Percentiles rank a stretch among this genome's conserved stretches.
Evolutionary conservation across 2,888 invertebrate species (phyloP).

Genomic region (Pheosia gnoma): DNA sequence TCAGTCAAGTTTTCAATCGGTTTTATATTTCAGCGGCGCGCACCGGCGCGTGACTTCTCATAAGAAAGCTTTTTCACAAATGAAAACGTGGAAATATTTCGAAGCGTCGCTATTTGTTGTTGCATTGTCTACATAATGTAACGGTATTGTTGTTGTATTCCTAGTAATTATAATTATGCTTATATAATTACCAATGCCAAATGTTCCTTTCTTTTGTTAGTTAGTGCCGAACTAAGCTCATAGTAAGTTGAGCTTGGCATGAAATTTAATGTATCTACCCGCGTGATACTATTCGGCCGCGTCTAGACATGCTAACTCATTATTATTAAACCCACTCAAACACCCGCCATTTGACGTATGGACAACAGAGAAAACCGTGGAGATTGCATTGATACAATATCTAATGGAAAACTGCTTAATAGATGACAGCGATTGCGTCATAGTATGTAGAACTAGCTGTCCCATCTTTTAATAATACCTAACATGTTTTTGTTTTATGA

Average conservation of each 20-base stretch:
- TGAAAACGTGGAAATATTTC: slow-evolving; percentile 28
- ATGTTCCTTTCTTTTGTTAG: background rate
- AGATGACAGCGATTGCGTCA: too few relatives aligned
- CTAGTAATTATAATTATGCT: too few relatives aligned
- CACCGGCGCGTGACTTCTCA: slow-evolving; percentile 18
- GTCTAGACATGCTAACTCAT: slow-evolving; percentile 77
- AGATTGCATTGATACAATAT: slow-evolving; percentile 19
- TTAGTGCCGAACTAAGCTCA: background rate
- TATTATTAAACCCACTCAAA: slow-evolving; percentile 66
- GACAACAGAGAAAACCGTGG: slow-evolving; percentile 35
- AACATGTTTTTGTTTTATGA: too few relatives aligned
- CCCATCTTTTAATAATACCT: too few relatives aligned
- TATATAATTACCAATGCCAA: too few relatives aligned
- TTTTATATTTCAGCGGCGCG: slow-evolving; percentile 26
- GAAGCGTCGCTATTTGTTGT: slow-evolving; percentile 9
- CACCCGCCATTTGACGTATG: slow-evolving; percentile 43
- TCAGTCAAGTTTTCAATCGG: slow-evolving; percentile 1
- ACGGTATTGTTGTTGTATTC: too few relatives aligned
- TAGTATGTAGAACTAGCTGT: too few relatives aligned
- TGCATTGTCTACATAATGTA: background rate
- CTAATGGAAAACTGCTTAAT: too few relatives aligned
- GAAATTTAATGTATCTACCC: slow-evolving; percentile 27
- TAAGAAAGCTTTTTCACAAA: slow-evolving; percentile 39
- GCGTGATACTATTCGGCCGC: slow-evolving; percentile 14
- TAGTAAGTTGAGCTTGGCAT: slow-evolving; percentile 24